Evolutionary conservation across 92 coral and sea anemone species (phyloP), one percentile per base, ranked within the genome.

Genomic region (Zoanthus gigantus): DNA sequence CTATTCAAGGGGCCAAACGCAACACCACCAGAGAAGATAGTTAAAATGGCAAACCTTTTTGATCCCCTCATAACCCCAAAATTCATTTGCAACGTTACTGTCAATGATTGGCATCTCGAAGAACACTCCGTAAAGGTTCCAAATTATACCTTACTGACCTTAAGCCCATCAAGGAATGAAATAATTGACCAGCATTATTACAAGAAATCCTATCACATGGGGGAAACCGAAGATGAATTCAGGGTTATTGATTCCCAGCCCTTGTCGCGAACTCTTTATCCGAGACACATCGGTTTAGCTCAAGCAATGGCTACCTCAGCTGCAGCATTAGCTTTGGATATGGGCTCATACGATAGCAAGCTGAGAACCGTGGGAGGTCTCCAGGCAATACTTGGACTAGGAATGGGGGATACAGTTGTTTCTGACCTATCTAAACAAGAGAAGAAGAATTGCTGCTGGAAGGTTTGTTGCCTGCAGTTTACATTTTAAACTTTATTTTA

Each of bases 301-400:
- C 53, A 69, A 17, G 90, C 93, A 72, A 90, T 90, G 93, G 87
- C 93, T 8, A 48, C 88, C 23, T 90, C 93, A 18, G 93, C 90
- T 32, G 90, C 90, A 15, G 93, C 93, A 16, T 53, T 90, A 29
- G 89, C 87, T 42, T 57, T 79, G 65, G 77, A 86, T 52, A 90
- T 86, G 93, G 93, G 90, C 8, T 57, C 75, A 30, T 80, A 63
- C 76, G 83, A 90, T 69, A 74, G 17, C 14, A 23, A 82, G n/a
- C 58, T 86, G 18, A 84, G 82, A 57, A 68, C 54, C 77, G 84
- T 86, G 9, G 28, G 76, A 63, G 87, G 81, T 42, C 78, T 90
- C 72, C 78, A 71, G 66, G 68, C 86, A 12, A 58, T 90, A 78
- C 71, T 90, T 4, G 93, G 93, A 6, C 54, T 90, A 1, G 87